Percentiles rank a stretch among this genome's conserved stretches.
phyloP scores from a whole-genome alignment of 2,888 invertebrate genomes.

The Drosophila kambysellisi region DNA sequence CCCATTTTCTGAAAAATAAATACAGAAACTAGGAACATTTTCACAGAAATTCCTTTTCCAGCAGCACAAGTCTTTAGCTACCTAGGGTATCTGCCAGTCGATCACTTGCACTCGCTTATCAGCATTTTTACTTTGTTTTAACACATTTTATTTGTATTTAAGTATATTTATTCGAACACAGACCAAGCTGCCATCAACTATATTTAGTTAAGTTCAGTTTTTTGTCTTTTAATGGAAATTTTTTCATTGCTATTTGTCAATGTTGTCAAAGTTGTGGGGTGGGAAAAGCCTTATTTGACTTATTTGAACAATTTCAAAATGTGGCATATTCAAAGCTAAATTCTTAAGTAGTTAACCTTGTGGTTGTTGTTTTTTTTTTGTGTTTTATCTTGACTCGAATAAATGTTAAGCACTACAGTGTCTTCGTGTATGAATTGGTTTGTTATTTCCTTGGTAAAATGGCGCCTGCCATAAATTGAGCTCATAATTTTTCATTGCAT shows the following conservation, averaged over 20 bases:
- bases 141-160: constrained; percentile 59
- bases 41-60: not conserved
- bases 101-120: not conserved
- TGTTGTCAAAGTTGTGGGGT: not conserved
- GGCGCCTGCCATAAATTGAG: constrained; percentile 71
- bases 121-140: constrained; percentile 21
- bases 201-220: constrained; percentile 62
- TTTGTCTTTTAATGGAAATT: constrained; percentile 52
- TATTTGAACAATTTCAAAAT: constrained; percentile 16
- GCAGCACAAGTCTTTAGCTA: not conserved
- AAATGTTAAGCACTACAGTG: constrained; percentile 7
- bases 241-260: constrained; percentile 28
- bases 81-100: constrained; percentile 13
- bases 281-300: constrained; percentile 4
- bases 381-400: constrained; percentile 21
- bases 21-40: not conserved
- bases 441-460: constrained; percentile 64
- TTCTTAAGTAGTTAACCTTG: constrained; percentile 25
- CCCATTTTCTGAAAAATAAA: not conserved
- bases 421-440: constrained; percentile 57
- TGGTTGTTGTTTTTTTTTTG: constrained; percentile 24
- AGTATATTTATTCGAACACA: constrained; percentile 38
- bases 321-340: constrained; percentile 3
- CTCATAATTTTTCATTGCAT: constrained; percentile 74
- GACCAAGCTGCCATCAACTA: constrained; percentile 37